Evolutionary conservation across 2,888 invertebrate species (phyloP).

Genomic region (Thera britannica): DNA sequence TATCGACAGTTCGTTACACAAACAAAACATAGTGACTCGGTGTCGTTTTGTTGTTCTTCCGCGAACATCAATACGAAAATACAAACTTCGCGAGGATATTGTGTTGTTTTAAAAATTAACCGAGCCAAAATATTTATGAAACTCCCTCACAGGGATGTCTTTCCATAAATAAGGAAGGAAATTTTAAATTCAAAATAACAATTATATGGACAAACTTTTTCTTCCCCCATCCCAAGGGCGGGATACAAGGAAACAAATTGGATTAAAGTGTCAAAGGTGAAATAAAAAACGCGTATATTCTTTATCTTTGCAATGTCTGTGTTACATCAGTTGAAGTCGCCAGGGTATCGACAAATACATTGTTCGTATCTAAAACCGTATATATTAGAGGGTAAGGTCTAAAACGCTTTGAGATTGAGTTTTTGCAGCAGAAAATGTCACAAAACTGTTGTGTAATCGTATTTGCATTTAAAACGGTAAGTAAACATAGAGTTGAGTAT

Average conservation of each 20-base stretch:
- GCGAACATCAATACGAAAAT: conserved; percentile 9
- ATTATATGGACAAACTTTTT: conserved; percentile 75
- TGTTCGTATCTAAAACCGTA: conserved; percentile 32
- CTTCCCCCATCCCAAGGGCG: conserved; percentile 77
- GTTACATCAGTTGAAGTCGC: conserved; percentile 59
- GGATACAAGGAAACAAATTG: conserved; percentile 81
- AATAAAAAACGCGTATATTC: conserved; percentile 78
- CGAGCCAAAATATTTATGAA: conserved; percentile 47
- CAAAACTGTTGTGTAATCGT: conserved; percentile 65
- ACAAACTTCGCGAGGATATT: conserved; percentile 7
- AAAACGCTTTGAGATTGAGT: conserved; percentile 48
- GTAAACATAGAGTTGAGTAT: conserved; percentile 75
- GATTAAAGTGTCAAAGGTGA: conserved; percentile 85
- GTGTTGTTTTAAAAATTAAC: conserved; percentile 39
- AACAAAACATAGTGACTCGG: conserved; percentile 35
- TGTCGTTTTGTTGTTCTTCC: conserved; percentile 18
- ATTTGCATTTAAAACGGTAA: conserved; percentile 82
- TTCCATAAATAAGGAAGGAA: conserved; percentile 58
- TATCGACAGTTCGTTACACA: conserved; percentile 39
- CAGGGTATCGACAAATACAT: conserved; percentile 28
- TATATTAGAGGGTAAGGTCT: conserved; percentile 47
- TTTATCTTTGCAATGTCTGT: conserved; percentile 74
- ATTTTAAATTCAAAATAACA: conserved; percentile 77
- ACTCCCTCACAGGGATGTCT: conserved; percentile 45
- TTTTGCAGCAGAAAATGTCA: conserved; percentile 61